These are phyloP conservation scores for Cricetomys ansorgei DNA, from an alignment of 2,113 vertebrate genomes.

Conservation along the genomic window DNA sequence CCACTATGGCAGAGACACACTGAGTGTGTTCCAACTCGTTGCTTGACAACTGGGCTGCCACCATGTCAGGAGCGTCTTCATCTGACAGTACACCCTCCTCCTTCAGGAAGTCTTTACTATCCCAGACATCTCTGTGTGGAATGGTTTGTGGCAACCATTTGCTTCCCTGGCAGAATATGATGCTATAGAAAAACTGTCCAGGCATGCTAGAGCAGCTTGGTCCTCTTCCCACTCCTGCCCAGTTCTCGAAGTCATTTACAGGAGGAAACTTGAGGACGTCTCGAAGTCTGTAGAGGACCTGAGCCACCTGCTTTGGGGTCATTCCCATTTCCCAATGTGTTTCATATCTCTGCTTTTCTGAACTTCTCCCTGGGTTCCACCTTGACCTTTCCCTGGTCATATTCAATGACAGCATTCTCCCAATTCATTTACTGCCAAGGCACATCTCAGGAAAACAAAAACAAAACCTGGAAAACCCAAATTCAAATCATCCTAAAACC, in stretches of 20 bases:
- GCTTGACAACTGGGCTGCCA: not conserved
- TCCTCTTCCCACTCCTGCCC: not conserved
- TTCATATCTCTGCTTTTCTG: not conserved
- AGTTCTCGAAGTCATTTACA: not conserved
- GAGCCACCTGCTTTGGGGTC: not conserved
- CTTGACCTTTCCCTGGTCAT: not conserved
- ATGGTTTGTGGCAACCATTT: not conserved
- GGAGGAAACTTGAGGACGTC: not conserved
- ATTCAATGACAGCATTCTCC: not conserved
- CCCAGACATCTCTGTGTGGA: not conserved
- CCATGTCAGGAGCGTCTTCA: not conserved
- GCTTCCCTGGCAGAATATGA: conserved; percentile 10
- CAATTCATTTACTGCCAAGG: not conserved
- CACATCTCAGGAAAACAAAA: conserved; percentile 50
- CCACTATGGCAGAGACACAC: not conserved
- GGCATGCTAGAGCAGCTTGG: not conserved
- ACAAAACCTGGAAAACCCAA: conserved; percentile 20
- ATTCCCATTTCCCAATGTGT: not conserved
- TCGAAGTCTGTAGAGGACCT: not conserved
- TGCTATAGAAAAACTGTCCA: not conserved
- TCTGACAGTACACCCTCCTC: not conserved
- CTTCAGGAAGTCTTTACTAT: not conserved
- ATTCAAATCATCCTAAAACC: not conserved
- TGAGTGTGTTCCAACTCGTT: not conserved
- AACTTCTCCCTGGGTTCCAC: not conserved